These are phyloP conservation scores for Apamea monoglypha DNA, from an alignment of 2,888 invertebrate genomes.

Conservation along the genomic window DNA sequence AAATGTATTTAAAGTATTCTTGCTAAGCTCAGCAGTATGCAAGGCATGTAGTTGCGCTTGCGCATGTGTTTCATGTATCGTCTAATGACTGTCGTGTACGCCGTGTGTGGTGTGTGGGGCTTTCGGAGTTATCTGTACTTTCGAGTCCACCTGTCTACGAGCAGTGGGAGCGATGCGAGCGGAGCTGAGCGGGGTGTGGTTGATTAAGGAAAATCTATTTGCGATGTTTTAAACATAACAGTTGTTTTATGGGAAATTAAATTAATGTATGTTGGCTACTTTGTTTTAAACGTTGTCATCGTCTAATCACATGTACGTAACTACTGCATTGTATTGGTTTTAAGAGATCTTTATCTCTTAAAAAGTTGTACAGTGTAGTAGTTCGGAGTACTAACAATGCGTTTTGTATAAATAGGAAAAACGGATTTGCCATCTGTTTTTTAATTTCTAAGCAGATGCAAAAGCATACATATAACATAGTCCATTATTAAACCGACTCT, in stretches of 20 bases:
- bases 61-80: constrained; percentile 37
- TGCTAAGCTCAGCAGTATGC: constrained; percentile 13
- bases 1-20: constrained; percentile 19
- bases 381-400: neutral
- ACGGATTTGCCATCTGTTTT: neutral
- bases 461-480: neutral
- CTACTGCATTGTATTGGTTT: neutral
- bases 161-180: neutral
- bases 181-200: neutral
- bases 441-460: neutral
- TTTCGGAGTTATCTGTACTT: constrained; percentile 6
- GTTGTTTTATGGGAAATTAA: neutral
- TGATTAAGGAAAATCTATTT: neutral
- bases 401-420: neutral
- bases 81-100: constrained; percentile 53
- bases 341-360: neutral
- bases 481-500: neutral
- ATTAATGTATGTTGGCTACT: neutral
- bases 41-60: constrained; percentile 23
- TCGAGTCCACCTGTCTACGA: constrained; percentile 33
- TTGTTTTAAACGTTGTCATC: neutral
- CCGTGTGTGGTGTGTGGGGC: constrained; percentile 10
- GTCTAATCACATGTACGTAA: neutral
- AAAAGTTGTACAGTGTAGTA: no score
- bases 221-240: neutral